Base-by-base conservation (phyloP, 2,888 invertebrate species). In the Seira sanloemensis region DNA sequence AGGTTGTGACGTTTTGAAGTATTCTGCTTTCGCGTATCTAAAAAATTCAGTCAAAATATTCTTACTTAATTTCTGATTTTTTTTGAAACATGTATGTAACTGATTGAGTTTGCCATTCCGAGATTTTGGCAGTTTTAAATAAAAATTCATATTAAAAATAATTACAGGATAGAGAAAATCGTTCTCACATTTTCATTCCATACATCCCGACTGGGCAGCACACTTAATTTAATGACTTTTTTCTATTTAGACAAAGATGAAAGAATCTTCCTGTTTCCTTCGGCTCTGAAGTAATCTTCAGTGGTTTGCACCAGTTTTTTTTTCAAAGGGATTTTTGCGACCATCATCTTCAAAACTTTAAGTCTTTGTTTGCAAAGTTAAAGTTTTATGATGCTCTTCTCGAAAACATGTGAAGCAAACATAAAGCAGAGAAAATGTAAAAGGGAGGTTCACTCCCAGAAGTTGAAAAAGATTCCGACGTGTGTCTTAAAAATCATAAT, bases 391-490 rank as follows among this genome's bases (percentile, higher is more conserved):
- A 27, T n/a, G 46, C 18, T 26, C 46, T 18, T 18, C 23, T 69
- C 26, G n/a, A 24, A 27, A 46, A 21, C 26, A 69, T 69, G 23
- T 21, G 27, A 62, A 77, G 27, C 23, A 27, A 75, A 81, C 75
- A 81, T 81, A 75, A 76, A 81, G 58, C 81, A 81, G 81, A 50
- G 46, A 69, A 67, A n/a, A n/a, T n/a, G n/a, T n/a, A n/a, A 62
- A 62, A 62, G 62, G 62, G 62, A 62, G 62, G 21, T 16, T 62
- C 62, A 58, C 25, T 50, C 7, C 2, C 7, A 62, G 23, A 62
- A 65, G 66, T 66, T 74, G 37, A 65, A 21, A 68, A 81, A 69
- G 62, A 65, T 27, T 62, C 81, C 81, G 75, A 75, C 75, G 24
- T 50, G n/a, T n/a, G 73, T 37, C 69, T 23, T 50, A 68, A 66